Evolutionary conservation across 1,140 invertebrate species (phyloP).

Genomic region (Megalonaias nervosa): DNA sequence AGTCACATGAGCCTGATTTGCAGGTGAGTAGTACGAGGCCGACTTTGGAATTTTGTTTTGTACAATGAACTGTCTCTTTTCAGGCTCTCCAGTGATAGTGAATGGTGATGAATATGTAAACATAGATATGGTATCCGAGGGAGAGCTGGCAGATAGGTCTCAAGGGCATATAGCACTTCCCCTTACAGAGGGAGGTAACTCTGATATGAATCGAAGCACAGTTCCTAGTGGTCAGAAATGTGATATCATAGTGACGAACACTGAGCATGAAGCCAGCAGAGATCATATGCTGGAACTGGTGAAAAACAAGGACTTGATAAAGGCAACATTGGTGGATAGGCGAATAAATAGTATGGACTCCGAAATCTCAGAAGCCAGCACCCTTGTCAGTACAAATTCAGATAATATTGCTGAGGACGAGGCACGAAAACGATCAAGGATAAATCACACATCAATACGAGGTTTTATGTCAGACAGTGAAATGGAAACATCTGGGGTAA

Average conservation of each 20-base stretch:
- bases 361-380: conserved; percentile 80
- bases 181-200: background rate
- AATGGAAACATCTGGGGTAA: conserved; percentile 87
- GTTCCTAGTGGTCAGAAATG: conserved; percentile 41
- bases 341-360: conserved; percentile 91
- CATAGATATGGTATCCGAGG: conserved; percentile 58
- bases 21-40: too few species aligned
- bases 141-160: conserved; percentile 6
- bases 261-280: conserved; percentile 4
- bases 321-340: conserved; percentile 82
- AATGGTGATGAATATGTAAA: conserved; percentile 72
- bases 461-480: conserved; percentile 95
- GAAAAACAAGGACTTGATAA: conserved; percentile 68
- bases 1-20: too few species aligned
- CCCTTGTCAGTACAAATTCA: conserved; percentile 48
- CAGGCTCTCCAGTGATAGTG: conserved; percentile 70
- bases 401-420: conserved; percentile 35
- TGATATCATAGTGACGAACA: conserved; percentile 58
- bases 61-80: background rate
- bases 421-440: conserved; percentile 66
- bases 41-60: background rate
- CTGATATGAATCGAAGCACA: conserved; percentile 30
- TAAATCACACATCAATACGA: conserved; percentile 79
- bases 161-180: conserved; percentile 2
- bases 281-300: conserved; percentile 69